Percentiles rank a stretch among this genome's conserved stretches.
Conservation (phyloP, 30 jellyfish, hydroid and myxozoan genomes). For the Aurelia aurita complex sp. Pacific region DNA sequence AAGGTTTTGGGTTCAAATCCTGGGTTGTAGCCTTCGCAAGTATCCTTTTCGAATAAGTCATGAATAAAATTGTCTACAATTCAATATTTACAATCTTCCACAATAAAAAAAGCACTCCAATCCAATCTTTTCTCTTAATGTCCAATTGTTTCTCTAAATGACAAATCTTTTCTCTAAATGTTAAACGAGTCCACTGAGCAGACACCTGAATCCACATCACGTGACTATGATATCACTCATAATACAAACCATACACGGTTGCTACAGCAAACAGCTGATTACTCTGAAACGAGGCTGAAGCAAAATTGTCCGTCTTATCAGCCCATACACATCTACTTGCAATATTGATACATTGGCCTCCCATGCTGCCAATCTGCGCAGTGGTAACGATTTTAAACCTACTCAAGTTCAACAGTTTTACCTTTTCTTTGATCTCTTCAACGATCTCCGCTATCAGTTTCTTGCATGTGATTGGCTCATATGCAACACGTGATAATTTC, state of each 20-base stretch:
- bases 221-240: conserved; percentile 15
- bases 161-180: too few species aligned
- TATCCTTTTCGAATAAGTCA: too few species aligned
- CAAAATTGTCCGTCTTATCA: conserved; percentile 71
- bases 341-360: conserved; percentile 54
- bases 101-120: too few species aligned
- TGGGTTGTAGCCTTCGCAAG: too few species aligned
- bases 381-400: conserved; percentile 61
- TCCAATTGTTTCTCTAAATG: too few species aligned
- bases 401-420: conserved; percentile 21
- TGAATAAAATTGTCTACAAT: too few species aligned
- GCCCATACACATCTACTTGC: conserved; percentile 92
- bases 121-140: too few species aligned
- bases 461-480: conserved; percentile 31
- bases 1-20: too few species aligned
- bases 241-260: conserved; percentile 57
- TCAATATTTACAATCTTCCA: too few species aligned
- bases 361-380: conserved; percentile 63
- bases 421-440: conserved; percentile 55
- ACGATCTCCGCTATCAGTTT: conserved; percentile 25
- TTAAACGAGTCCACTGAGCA: too few species aligned
- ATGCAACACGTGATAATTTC: conserved; percentile 23
- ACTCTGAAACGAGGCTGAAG: conserved; percentile 59
- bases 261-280: conserved; percentile 58
- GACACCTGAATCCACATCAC: too few species aligned